A percentile compares a stretch with the other conserved stretches of the same genome.
Conservation (phyloP, 1,140 invertebrate species). For the Trichonephila clavata region DNA sequence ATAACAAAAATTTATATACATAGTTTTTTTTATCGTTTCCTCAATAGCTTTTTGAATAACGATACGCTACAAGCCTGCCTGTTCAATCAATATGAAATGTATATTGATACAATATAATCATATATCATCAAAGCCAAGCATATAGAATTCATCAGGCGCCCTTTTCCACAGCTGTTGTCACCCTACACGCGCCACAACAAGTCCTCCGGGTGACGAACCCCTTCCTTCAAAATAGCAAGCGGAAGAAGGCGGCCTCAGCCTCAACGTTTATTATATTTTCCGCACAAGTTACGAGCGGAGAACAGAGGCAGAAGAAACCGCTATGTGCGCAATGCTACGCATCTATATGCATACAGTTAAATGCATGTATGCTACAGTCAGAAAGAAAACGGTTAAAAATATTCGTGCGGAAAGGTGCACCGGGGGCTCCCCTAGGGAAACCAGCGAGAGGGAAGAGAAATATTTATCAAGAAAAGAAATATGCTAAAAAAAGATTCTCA, state of each 20-base stretch:
- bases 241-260: conserved; percentile 53
- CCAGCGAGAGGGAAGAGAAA: conserved; percentile 38
- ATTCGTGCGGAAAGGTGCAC: conserved; percentile 33
- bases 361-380: neutral
- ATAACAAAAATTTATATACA: no score
- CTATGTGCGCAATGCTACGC: neutral
- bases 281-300: conserved; percentile 43
- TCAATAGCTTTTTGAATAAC: no score
- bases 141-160: neutral
- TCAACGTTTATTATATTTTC: conserved; percentile 72
- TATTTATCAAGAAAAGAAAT: conserved; percentile 53
- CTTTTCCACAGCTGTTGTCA: conserved; percentile 59
- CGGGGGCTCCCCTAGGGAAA: conserved; percentile 25
- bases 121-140: no score
- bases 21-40: no score
- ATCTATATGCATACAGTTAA: neutral
- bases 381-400: conserved; percentile 38
- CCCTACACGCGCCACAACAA: conserved; percentile 61
- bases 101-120: no score
- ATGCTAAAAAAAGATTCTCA: conserved; percentile 56
- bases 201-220: conserved; percentile 39
- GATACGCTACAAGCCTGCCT: no score
- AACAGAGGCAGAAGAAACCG: neutral
- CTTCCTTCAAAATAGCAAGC: conserved; percentile 73
- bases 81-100: no score